Evolutionary conservation across 92 coral and sea anemone genomes (phyloP).

Genomic region (Heteractis magnifica): DNA sequence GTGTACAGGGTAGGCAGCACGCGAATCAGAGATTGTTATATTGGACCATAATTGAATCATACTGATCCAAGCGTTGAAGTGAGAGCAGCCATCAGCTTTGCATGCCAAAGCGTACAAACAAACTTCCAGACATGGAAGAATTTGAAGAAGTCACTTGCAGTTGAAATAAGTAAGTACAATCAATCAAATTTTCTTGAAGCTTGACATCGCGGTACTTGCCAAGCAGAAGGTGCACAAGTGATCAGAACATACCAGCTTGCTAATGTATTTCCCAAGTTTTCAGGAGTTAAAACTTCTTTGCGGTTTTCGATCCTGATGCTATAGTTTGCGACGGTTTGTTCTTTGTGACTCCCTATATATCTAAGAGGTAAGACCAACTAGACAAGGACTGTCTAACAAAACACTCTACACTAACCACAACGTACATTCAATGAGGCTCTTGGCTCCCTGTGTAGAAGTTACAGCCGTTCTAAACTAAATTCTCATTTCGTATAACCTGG

Average conservation of each 20-base stretch:
- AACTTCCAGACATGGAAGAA: constrained; percentile 1
- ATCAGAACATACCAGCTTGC: no score
- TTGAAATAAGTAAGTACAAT: constrained; percentile 1
- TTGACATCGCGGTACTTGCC: neutral
- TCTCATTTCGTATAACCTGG: no score
- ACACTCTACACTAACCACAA: neutral
- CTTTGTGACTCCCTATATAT: no score
- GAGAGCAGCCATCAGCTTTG: neutral
- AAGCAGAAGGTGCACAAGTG: neutral
- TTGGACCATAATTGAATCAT: no score
- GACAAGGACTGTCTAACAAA: neutral
- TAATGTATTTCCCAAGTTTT: no score
- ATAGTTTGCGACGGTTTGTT: no score
- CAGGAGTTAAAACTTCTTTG: no score
- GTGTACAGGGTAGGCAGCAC: neutral
- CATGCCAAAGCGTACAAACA: neutral
- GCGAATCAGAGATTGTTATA: neutral
- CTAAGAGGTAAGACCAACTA: neutral
- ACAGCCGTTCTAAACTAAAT: neutral
- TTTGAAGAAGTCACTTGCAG: neutral
- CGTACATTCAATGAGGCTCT: neutral
- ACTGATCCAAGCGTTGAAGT: neutral
- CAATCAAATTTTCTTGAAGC: neutral
- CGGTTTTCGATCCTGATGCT: no score
- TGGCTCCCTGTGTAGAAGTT: neutral